Evolutionary conservation across 2,888 invertebrate genomes (phyloP).

Genomic region (Ichneumon xanthorius): DNA sequence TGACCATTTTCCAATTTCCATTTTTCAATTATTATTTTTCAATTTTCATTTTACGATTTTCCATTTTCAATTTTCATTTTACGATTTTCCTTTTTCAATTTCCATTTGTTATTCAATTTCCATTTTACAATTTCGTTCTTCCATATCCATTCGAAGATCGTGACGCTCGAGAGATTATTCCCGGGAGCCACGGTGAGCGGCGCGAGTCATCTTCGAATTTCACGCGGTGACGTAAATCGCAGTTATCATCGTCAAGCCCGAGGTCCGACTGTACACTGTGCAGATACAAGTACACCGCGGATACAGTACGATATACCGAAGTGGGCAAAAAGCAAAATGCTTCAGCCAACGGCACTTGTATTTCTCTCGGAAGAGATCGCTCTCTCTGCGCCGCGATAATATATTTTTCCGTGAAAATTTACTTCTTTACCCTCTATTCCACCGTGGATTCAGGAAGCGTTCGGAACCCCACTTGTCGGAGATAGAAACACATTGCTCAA

Average conservation of each 20-base stretch:
- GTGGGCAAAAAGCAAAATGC: slow-evolving; percentile 14
- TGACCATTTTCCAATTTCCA: no score
- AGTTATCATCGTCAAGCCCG: slow-evolving; percentile 44
- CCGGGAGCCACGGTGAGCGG: background rate
- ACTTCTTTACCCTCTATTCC: slow-evolving; percentile 29
- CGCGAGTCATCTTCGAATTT: slow-evolving; percentile 65
- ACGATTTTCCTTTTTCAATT: no score
- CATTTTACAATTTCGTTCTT: no score
- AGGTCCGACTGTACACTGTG: background rate
- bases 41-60: no score
- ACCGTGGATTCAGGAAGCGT: slow-evolving; percentile 34
- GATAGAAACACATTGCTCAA: background rate
- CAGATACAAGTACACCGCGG: background rate
- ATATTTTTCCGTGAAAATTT: slow-evolving; percentile 42
- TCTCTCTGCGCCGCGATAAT: slow-evolving; percentile 28
- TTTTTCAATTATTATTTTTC: no score
- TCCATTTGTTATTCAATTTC: no score
- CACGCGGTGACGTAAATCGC: slow-evolving; percentile 64
- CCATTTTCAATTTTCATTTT: no score
- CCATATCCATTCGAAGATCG: background rate
- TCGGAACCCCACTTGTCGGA: background rate
- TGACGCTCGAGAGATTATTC: slow-evolving; percentile 20
- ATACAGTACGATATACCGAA: background rate
- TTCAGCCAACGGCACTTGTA: slow-evolving; percentile 37
- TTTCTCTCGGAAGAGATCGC: slow-evolving; percentile 28